Conservation (phyloP, 2,113 vertebrate genomes). For the Actenoides hombroni region DNA sequence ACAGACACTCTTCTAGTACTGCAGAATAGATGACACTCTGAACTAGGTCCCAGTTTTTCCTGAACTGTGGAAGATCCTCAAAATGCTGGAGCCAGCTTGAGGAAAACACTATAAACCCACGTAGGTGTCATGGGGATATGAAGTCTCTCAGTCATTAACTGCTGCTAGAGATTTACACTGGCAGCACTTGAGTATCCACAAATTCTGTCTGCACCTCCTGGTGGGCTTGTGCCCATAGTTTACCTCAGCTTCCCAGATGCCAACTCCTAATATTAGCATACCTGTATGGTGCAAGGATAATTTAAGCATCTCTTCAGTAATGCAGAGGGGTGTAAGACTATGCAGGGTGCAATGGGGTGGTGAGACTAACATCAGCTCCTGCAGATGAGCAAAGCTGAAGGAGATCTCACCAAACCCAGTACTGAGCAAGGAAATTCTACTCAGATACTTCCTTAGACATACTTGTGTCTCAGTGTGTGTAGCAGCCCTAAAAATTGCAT, state of each 20-base stretch:
- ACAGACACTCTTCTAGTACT: not conserved
- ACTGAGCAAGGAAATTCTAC: not conserved
- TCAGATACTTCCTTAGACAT: not conserved
- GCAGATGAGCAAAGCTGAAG: not conserved
- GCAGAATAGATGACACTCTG: not conserved
- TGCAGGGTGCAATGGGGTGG: not conserved
- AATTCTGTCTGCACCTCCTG: not conserved
- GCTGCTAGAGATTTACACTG: not conserved
- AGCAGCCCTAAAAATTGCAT: not conserved
- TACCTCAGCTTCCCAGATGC: not conserved
- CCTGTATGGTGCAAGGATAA: not conserved
- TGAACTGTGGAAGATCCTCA: not conserved
- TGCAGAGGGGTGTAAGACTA: not conserved
- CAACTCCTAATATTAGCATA: not conserved
- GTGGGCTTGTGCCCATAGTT: not conserved
- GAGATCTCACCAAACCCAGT: not conserved
- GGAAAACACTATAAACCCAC: not conserved
- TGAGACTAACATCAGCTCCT: not conserved
- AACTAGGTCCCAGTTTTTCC: not conserved
- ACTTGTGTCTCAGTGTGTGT: not conserved
- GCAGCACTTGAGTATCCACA: not conserved
- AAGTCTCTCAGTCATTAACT: not conserved
- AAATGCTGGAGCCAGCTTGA: not conserved
- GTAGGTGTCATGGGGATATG: too few relatives aligned
- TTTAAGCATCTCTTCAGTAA: not conserved